Base-by-base conservation (phyloP, 2,113 vertebrate species). In the Oryzias curvinotus region DNA sequence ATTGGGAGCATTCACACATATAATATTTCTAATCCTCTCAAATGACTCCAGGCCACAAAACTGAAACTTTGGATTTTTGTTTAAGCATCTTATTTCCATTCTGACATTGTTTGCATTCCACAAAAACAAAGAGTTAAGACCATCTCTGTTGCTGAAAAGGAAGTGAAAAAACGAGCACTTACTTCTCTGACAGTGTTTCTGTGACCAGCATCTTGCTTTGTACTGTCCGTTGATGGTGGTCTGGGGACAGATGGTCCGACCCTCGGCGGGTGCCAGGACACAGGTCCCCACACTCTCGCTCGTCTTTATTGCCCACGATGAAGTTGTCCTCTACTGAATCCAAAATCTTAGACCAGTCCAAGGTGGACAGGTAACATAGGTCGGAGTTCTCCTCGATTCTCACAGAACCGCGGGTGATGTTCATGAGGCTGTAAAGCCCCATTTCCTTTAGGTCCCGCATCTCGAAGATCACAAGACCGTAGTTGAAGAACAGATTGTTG, bases 401-500 rank as follows among this genome's bases (percentile, higher is more conserved):
- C 62, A 98, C 97, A 0, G 97, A 92, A 0, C 97, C 97, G 0
- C 97, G 92, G 0, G 95, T 98, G 53, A 99, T 97, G 82, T 98
- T 98, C 92, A 94, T 95, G 48, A 99, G 93, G 83, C 83, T 97
- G 53, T 94, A 85, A 1, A 99, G 93, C 36, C 97, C 97, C 1
- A 99, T 85, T 78, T 99, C 97, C 64, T 94, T 97, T 72, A 98
- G 80, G 69, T 98, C 95, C 46, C 97, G 93, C 96, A 98, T 99
- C 91, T 99, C 96, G 0, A 95, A 99, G 51, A 99, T 73, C 41
- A 98, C 97, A 13, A 99, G 87, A 0, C 95, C 97, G 0, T 99
- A 98, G 88, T 99, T 98, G 85, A 99, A 99, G 76, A 99, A 99
- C 62, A 99, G 94, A 43, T 93, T 94, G 46, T 94, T 96, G 47